Percentiles rank a stretch among this genome's conserved stretches.
Evolutionary conservation across 1,140 invertebrate genomes (phyloP).

Genomic region (Ephestia elutella): DNA sequence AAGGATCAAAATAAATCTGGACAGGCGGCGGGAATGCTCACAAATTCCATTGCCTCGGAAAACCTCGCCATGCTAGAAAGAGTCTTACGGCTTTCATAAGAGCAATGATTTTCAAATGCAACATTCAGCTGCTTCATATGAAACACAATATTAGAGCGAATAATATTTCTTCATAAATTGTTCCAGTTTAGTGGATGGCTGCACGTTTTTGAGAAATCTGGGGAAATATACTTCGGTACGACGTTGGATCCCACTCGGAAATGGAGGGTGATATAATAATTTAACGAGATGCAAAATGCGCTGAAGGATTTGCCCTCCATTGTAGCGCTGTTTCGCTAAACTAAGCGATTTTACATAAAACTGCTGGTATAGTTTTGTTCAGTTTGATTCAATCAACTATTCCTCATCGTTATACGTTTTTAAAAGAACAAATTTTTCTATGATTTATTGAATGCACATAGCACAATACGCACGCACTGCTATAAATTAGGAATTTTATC

Average conservation of each 20-base stretch:
- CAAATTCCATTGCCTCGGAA: neutral
- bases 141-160: conserved; percentile 32
- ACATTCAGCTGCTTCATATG: conserved; percentile 14
- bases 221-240: neutral
- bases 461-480: too few relatives aligned
- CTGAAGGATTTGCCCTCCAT: neutral
- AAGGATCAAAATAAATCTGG: conserved; percentile 13
- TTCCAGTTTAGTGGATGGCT: conserved; percentile 10
- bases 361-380: too few relatives aligned
- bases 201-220: neutral
- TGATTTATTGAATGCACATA: too few relatives aligned
- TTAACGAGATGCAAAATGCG: neutral
- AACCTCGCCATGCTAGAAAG: conserved; percentile 6
- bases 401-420: too few relatives aligned
- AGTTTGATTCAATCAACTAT: too few relatives aligned
- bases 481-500: too few relatives aligned
- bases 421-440: too few relatives aligned
- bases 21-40: neutral
- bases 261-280: neutral
- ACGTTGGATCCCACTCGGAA: neutral
- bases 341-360: too few relatives aligned
- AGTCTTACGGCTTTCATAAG: conserved; percentile 1
- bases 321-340: neutral
- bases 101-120: neutral
- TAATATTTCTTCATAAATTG: conserved; percentile 39